phyloP scores from a whole-genome alignment of 1,140 invertebrate genomes.

The Dendrolimus punctatus region DNA sequence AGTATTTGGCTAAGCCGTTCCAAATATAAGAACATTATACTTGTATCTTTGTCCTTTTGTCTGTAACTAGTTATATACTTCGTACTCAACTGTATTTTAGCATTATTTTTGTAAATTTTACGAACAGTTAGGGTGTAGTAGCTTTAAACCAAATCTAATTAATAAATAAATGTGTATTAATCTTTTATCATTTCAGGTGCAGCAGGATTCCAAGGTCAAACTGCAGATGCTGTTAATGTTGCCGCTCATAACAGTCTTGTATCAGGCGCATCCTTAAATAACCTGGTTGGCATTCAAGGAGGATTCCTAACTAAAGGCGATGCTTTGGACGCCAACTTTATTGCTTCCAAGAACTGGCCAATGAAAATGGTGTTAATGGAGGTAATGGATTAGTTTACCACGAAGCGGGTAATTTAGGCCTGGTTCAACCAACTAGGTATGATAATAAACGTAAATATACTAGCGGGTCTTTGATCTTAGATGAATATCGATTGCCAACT shows the following conservation, averaged over 20 bases:
- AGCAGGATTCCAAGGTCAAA: conserved; percentile 59
- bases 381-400: conserved; percentile 4
- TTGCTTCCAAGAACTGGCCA: conserved; percentile 47
- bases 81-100: too few relatives aligned
- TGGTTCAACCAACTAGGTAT: conserved; percentile 40
- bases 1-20: too few relatives aligned
- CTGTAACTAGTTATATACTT: too few relatives aligned
- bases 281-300: conserved; percentile 61
- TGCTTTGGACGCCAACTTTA: conserved; percentile 43
- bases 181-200: conserved; percentile 39
- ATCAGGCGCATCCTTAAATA: conserved; percentile 58
- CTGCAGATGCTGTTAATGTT: conserved; percentile 62
- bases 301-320: conserved; percentile 47
- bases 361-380: conserved; percentile 9
- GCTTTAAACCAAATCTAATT: too few relatives aligned
- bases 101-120: too few relatives aligned
- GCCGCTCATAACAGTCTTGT: conserved; percentile 63
- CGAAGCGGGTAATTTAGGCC: conserved; percentile 24
- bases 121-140: too few relatives aligned
- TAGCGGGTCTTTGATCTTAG: conserved; percentile 54
- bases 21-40: too few relatives aligned
- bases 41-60: too few relatives aligned
- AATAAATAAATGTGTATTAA: too few relatives aligned
- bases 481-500: conserved; percentile 47
- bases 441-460: conserved; percentile 38